These are phyloP conservation scores for Anableps anableps DNA, from an alignment of 2,797 vertebrate genomes.

Conservation along the genomic window DNA sequence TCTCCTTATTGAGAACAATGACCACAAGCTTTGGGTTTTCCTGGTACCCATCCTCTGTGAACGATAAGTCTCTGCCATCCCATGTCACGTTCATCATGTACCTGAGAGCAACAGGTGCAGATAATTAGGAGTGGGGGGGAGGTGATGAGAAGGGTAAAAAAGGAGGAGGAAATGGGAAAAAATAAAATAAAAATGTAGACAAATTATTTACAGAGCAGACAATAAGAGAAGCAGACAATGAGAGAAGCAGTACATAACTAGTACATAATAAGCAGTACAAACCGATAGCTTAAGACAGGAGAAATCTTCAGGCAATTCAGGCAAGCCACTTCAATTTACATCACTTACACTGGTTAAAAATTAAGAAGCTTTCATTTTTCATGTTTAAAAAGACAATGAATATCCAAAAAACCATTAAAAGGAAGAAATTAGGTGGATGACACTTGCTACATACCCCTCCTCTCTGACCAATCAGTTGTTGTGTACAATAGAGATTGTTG, in stretches of 20 bases:
- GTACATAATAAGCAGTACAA: no score
- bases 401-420: no score
- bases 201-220: no score
- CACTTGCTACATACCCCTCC: not conserved
- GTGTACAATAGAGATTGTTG: not conserved
- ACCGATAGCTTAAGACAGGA: no score
- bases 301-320: no score
- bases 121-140: not conserved
- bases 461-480: not conserved
- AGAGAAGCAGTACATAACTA: no score
- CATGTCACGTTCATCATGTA: conserved; percentile 99
- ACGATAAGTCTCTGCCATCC: conserved; percentile 95
- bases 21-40: conserved; percentile 94
- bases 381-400: no score
- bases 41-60: conserved; percentile 97
- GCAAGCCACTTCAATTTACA: no score
- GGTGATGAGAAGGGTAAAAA: not conserved
- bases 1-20: conserved; percentile 93
- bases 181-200: conserved; percentile 6
- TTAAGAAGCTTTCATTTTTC: no score
- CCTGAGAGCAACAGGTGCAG: conserved; percentile 75
- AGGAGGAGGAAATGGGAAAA: not conserved
- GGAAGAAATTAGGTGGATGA: no score
- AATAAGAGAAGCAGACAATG: no score
- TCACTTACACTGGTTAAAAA: no score